Evolutionary conservation across 2,797 vertebrate genomes (phyloP).

Genomic region (Corythornis leucogaster): DNA sequence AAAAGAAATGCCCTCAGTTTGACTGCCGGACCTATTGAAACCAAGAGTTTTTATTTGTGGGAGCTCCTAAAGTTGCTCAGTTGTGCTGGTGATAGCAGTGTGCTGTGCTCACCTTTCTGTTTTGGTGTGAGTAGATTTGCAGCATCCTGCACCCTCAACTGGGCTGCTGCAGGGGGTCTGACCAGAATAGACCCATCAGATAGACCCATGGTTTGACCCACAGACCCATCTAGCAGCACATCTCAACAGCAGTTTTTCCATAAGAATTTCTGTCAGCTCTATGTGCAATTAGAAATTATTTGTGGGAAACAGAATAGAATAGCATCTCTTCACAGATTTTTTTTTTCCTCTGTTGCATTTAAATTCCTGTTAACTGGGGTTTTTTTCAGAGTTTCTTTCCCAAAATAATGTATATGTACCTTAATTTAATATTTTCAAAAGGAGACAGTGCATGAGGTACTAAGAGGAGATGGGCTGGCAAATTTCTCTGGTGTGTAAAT

Average conservation of each 20-base stretch:
- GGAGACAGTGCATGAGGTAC: background rate
- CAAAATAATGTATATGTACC: background rate
- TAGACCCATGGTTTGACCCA: background rate
- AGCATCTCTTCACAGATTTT: background rate
- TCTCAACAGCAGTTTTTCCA: background rate
- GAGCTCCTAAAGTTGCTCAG: background rate
- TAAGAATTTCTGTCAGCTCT: background rate
- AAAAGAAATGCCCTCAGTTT: background rate
- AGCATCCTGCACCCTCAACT: background rate
- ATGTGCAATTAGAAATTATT: background rate
- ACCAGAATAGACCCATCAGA: background rate
- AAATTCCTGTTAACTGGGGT: background rate
- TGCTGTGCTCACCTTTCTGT: background rate
- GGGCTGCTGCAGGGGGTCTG: background rate
- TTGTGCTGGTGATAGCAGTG: background rate
- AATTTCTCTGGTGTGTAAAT: background rate
- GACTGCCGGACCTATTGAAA: background rate
- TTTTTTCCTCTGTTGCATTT: background rate
- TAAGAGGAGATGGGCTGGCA: background rate
- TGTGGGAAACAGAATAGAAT: background rate
- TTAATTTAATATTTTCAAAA: background rate
- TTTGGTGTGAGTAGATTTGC: background rate
- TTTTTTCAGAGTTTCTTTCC: background rate
- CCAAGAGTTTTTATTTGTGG: background rate
- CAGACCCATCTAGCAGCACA: background rate